Conservation (phyloP, 2,888 invertebrate genomes). For the Drosophila quinaria region DNA sequence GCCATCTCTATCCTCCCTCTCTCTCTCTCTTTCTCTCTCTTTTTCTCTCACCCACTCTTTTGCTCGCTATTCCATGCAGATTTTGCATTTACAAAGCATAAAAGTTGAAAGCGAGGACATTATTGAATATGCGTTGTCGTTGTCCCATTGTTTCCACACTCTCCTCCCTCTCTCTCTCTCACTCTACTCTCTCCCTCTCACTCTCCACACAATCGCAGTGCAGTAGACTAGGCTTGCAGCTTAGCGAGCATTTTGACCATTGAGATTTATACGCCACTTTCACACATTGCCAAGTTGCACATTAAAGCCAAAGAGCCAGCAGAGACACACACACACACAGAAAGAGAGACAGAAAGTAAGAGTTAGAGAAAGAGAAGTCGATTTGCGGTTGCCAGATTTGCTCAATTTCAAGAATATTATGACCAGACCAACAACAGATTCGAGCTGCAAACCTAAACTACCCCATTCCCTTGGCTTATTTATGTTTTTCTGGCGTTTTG, state of each 20-base stretch:
- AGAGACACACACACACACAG: background rate
- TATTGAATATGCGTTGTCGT: conserved; percentile 76
- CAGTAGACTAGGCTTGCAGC: conserved; percentile 39
- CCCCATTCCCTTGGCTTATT: conserved; percentile 60
- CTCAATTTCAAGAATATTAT: conserved; percentile 40
- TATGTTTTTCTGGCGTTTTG: conserved; percentile 68
- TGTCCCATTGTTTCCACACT: conserved; percentile 63
- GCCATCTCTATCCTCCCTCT: conserved; percentile 30
- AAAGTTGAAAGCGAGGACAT: conserved; percentile 78
- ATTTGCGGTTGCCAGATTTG: conserved; percentile 40
- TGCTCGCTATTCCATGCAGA: conserved; percentile 42
- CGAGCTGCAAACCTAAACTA: conserved; percentile 17
- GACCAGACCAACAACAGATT: conserved; percentile 48
- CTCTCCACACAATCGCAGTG: background rate
- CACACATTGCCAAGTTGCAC: conserved; percentile 29
- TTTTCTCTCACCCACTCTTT: background rate
- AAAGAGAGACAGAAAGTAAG: conserved; percentile 2
- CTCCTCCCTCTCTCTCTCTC: conserved; percentile 6
- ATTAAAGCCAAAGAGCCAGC: conserved; percentile 61
- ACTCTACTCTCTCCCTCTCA: background rate
- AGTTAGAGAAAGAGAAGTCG: conserved; percentile 2
- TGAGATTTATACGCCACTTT: conserved; percentile 71
- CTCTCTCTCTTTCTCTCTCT: background rate
- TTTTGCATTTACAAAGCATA: conserved; percentile 72
- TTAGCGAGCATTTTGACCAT: conserved; percentile 72